Percentiles rank a stretch among this genome's conserved stretches.
Evolutionary conservation across 2,797 vertebrate species (phyloP).

Genomic region (Agapornis canus): DNA sequence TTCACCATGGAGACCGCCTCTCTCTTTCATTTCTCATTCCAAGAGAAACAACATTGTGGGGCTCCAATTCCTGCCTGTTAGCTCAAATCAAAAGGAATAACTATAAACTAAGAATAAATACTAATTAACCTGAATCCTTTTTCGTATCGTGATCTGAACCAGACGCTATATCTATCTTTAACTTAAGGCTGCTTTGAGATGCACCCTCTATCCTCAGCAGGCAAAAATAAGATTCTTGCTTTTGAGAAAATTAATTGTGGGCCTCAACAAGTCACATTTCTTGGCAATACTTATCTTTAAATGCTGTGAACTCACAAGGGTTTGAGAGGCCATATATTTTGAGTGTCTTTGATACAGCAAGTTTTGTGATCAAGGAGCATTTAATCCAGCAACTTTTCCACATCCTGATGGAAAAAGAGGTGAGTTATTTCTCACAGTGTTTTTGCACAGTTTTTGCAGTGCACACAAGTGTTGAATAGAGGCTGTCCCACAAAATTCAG

Average conservation of each 20-base stretch:
- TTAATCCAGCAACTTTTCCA: not conserved
- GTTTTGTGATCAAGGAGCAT: not conserved
- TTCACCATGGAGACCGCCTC: not conserved
- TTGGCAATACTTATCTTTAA: slow-evolving; percentile 21
- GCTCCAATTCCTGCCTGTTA: not conserved
- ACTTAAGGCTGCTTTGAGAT: slow-evolving; percentile 20
- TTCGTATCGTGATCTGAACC: slow-evolving; percentile 9
- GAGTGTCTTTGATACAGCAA: not conserved
- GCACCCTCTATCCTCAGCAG: not conserved
- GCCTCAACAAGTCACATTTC: not conserved
- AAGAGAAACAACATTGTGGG: not conserved
- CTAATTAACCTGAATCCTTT: slow-evolving; percentile 42
- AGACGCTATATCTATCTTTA: slow-evolving; percentile 23
- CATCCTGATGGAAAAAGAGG: not conserved
- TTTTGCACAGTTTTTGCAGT: not conserved
- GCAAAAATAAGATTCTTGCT: slow-evolving; percentile 20
- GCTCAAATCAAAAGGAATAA: slow-evolving; percentile 7
- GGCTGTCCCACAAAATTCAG: not conserved
- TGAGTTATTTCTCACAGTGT: not conserved
- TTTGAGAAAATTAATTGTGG: slow-evolving; percentile 10
- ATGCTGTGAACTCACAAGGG: not conserved
- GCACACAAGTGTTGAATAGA: fast-evolving
- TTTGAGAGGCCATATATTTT: not conserved
- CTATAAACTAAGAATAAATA: slow-evolving; percentile 35
- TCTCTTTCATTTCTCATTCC: not conserved